Percentiles rank a stretch among this genome's conserved stretches.
Evolutionary conservation across 2,888 invertebrate genomes (phyloP).

Genomic region (Therioaphis trifolii): DNA sequence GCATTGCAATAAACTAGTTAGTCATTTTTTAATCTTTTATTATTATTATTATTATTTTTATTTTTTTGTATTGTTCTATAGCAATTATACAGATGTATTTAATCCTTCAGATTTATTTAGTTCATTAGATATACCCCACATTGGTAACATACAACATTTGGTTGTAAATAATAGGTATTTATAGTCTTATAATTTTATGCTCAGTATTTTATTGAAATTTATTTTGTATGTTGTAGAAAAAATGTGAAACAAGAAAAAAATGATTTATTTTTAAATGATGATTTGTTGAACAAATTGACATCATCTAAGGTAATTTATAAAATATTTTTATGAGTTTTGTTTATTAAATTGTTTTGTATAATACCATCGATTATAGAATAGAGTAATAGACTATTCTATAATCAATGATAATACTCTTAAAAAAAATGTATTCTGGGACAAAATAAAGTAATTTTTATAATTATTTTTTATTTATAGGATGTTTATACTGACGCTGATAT

Average conservation of each 20-base stretch:
- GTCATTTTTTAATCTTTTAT: constrained; percentile 13
- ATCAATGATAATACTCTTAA: too few species aligned
- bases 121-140: constrained; percentile 25
- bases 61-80: constrained; percentile 43
- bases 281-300: neutral
- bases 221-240: constrained; percentile 24
- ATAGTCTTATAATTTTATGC: neutral
- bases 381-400: too few species aligned
- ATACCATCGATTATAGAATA: neutral
- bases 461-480: constrained; percentile 10
- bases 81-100: constrained; percentile 55
- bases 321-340: neutral
- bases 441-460: neutral
- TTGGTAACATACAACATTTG: constrained; percentile 22
- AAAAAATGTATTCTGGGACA: too few species aligned
- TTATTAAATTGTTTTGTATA: neutral
- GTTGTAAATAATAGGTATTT: constrained; percentile 38
- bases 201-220: constrained; percentile 3
- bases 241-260: neutral
- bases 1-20: too few species aligned
- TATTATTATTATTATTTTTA: constrained; percentile 31
- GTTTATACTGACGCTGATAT: neutral
- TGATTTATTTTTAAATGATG: neutral
- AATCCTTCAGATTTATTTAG: constrained; percentile 42
- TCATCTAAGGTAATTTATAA: constrained; percentile 17